Evolutionary conservation across 2,113 vertebrate species (phyloP).

Genomic region (Reinhardtius hippoglossoides): DNA sequence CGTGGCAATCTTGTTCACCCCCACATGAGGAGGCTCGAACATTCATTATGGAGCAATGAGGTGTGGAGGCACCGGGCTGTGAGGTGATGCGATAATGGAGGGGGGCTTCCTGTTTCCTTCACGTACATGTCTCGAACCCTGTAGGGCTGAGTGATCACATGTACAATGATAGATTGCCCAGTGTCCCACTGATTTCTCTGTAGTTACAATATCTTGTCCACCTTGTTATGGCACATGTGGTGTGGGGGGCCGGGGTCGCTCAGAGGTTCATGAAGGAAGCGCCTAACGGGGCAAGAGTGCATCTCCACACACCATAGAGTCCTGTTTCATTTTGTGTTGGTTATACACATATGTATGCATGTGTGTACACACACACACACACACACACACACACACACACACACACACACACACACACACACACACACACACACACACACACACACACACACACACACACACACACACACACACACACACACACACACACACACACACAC

Average conservation of each 20-base stretch:
- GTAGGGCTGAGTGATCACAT: slow-evolving; percentile 33
- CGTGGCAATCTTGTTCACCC: slow-evolving; percentile 52
- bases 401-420: too few relatives aligned
- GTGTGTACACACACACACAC: too few relatives aligned
- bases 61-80: slow-evolving; percentile 27
- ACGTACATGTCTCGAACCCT: slow-evolving; percentile 33
- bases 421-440: too few relatives aligned
- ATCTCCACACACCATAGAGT: too few relatives aligned
- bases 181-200: neutral
- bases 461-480: too few relatives aligned
- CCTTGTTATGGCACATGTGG: neutral
- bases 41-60: slow-evolving; percentile 70
- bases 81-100: slow-evolving; percentile 54
- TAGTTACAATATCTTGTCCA: neutral
- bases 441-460: too few relatives aligned
- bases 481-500: too few relatives aligned
- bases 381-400: too few relatives aligned
- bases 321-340: too few relatives aligned
- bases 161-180: slow-evolving; percentile 25
- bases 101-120: slow-evolving; percentile 34
- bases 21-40: slow-evolving; percentile 27
- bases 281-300: neutral
- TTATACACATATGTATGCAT: too few relatives aligned
- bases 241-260: neutral
- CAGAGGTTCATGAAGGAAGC: neutral